phyloP scores from a whole-genome alignment of 1,140 invertebrate genomes.

The Dendroctonus valens region DNA sequence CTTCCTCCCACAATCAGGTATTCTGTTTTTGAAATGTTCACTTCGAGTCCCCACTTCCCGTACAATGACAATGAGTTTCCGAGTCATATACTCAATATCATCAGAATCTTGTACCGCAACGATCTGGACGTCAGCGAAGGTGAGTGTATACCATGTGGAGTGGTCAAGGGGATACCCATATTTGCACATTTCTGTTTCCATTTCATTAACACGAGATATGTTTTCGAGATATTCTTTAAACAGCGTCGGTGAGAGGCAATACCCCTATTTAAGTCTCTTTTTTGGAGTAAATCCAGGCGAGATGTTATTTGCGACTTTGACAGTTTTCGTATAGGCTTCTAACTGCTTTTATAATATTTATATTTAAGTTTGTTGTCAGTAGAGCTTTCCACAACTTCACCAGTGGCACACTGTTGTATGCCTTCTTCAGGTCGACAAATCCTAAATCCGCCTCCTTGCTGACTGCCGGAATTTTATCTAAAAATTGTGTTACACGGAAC shows the following conservation, averaged over 20 bases:
- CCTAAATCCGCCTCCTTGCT: conserved; percentile 12
- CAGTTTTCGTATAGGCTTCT: conserved; percentile 6
- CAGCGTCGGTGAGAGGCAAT: too few species aligned
- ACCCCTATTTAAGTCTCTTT: too few species aligned
- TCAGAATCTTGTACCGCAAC: conserved; percentile 33
- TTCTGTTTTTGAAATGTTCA: conserved; percentile 33
- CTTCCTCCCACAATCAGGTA: conserved; percentile 25
- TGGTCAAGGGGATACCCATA: conserved; percentile 24
- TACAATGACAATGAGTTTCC: conserved; percentile 32
- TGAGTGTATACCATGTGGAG: conserved; percentile 17
- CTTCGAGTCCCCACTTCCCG: conserved; percentile 24
- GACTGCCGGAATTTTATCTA: conserved; percentile 3
- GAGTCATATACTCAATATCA: conserved; percentile 31
- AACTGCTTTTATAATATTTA: conserved; percentile 3
- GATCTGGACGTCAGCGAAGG: conserved; percentile 31
- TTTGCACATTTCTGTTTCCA: conserved; percentile 18
- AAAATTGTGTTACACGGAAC: too few species aligned
- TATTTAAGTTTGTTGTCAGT: conserved; percentile 4
- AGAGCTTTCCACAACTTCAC: conserved; percentile 13
- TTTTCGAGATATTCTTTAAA: too few species aligned
- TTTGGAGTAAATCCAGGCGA: conserved; percentile 6
- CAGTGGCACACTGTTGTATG: conserved; percentile 13
- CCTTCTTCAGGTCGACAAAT: conserved; percentile 18
- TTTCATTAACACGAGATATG: too few species aligned
- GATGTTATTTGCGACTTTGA: conserved; percentile 10